Base-by-base conservation (phyloP, 2,888 invertebrate species). In the Miltochrista miniata region DNA sequence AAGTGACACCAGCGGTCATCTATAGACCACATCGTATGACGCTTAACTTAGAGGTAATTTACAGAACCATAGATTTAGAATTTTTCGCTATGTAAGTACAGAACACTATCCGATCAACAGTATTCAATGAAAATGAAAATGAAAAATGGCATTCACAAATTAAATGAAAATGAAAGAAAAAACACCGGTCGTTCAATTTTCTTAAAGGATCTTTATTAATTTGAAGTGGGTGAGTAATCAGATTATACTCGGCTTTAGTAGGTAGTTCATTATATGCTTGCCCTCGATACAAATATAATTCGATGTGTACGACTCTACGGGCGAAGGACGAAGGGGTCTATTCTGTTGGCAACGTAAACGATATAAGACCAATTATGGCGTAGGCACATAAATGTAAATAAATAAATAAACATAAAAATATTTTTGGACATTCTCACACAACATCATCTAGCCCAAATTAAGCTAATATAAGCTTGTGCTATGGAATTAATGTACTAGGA, bases 201-300 rank as follows among this genome's bases (percentile, higher is more conserved):
- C 54, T 56, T 51, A 40, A 30, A n/a, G 52, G 47, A 57, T 48
- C 43, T 44, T 67, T 57, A 70, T 70, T 68, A 68, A 70, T 70
- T 64, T 64, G 61, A 70, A 68, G 59, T 65, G 66, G 34, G 63
- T 44, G 52, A 45, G 52, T 49, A 54, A 59, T 59, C 56, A 70
- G 61, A 68, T 70, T 68, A 63, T 70, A 50, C 18, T 24, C 51
- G 35, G 55, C 44, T 55, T 62, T 52, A 59, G 53, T 39, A 50
- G 34, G 34, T 18, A 52, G 49, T 51, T 59, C 64, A 70, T 68
- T 64, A 70, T 68, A 62, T 64, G 64, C 66, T 68, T 62, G 65
- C 51, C 64, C 59, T 49, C 56, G 62, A 66, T 62, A 59, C 53
- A 42, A 57, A 24, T 24, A 61, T 59, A 55, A 64, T 45, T 42